Conservation (phyloP, 2,797 vertebrate species). For the Lepidocolaptes lacrymiger region DNA sequence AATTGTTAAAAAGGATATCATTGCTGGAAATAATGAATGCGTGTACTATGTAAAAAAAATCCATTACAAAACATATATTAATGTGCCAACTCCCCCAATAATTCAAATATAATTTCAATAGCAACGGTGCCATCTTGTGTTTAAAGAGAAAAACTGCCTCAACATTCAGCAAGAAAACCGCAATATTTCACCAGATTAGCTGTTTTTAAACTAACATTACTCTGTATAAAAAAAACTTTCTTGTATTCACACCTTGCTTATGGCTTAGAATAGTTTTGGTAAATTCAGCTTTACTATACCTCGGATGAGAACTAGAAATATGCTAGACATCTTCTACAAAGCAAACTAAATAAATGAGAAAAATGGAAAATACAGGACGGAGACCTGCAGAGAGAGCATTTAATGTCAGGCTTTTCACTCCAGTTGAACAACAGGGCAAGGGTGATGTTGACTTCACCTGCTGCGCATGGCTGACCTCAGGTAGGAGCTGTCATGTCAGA, state of each 20-base stretch:
- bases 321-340: background rate
- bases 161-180: background rate
- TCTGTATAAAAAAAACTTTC: background rate
- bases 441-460: background rate
- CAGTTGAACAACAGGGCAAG: background rate
- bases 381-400: background rate
- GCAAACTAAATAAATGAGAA: background rate
- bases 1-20: background rate
- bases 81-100: background rate
- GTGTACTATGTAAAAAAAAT: background rate
- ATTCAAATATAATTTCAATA: background rate
- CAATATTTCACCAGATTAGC: background rate
- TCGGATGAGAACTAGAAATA: background rate
- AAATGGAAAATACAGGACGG: background rate
- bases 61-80: background rate
- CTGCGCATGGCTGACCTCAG: background rate
- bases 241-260: background rate
- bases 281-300: background rate
- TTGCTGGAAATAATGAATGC: background rate
- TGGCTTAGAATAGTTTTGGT: background rate
- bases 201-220: background rate
- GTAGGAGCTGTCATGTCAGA: background rate
- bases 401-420: background rate
- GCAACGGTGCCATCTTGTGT: conserved; percentile 50
- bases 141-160: background rate